Evolutionary conservation across 2,888 invertebrate species (phyloP), one percentile per base, ranked within the genome.

Genomic region (Cephonodes hylas): DNA sequence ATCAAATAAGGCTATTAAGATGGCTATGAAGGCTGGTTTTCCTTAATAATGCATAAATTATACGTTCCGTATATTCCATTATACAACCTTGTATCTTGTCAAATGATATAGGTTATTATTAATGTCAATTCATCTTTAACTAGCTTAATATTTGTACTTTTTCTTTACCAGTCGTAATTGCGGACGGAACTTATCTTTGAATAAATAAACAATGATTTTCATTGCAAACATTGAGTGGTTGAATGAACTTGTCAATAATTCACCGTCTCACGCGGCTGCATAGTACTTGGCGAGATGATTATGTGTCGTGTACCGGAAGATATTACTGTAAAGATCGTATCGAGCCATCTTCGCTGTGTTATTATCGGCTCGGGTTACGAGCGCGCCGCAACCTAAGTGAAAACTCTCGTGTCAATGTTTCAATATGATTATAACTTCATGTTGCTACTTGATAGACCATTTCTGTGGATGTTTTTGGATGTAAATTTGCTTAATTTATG

Each of bases 221-320:
- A 10, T 20, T 20, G 20, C 10, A 44, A 10, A 44, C 20, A 34
- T 34, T 34, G 0, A 5, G 8, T 2, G 4, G 1, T 31, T 38
- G 31, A 31, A 31, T 27, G 18, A 31, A 31, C 10, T 70, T 71
- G 66, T 66, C 64, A 67, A 71, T 75, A 75, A 75, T 77, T 72
- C 71, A 64, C 69, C 69, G 66, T 70, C 69, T 67, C 74, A 72
- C 71, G 66, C 67, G 66, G 67, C 71, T 70, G 69, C 27, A 71
- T 69, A 71, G 67, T 64, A 70, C 70, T 65, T 66, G 69, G 76
- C 74, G 74, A 77, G 74, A 70, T 70, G 68, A 69, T 75, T 72
- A 66, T 70, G 66, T 63, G 44, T 62, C 68, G 61, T 68, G 67
- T 68, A 70, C 69, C 72, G 69, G 70, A 70, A 72, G 67, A 63